Evolutionary conservation across 2,113 vertebrate species (phyloP), one percentile per base, ranked within the genome.

Genomic region (Grallaria varia): DNA sequence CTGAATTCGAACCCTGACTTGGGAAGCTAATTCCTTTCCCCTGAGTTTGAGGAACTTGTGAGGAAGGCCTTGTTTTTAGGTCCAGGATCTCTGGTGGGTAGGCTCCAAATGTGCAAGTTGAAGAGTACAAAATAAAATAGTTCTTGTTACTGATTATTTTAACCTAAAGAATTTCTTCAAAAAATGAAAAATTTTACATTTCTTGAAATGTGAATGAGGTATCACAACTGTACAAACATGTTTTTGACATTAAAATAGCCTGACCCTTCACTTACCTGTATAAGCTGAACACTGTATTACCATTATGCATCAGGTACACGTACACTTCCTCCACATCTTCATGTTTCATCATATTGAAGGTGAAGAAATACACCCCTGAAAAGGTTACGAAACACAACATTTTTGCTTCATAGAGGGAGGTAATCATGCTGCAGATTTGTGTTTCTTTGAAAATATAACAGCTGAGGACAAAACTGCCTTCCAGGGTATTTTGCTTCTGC

Each of bases 331-430:
- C 98, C 8, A 98, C 98, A 39, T 98, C 98, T 95, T 98, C 98
- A 4, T 98, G 98, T 93, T 98, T 98, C 98, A 98, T 98, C 98
- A 98, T 98, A 72, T 96, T 98, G 93, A 98, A 98, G 83, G 98
- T 98, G 89, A 98, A 98, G 97, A 98, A 98, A 88, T 98, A 98
- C 12, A 98, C 98, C 3, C 98, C 98, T 98, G 96, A 45, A 96
- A 97, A 90, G 47, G 37, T 80, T 62, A 84, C 8, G 55, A 78
- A 72, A 79, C 52, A 10, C 23, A 35, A 33, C 1, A 4, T 14
- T 33, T 81, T 93, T 66, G 4, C 37, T 56, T 42, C 27, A 21
- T 13, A 44, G 15, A 37, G n/a, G 35, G 17, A 75, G 15, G 31
- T 56, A 49, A 21, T 56, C n/a, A 39, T 56, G 25, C 44, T 69